These are phyloP conservation scores for Batillaria attramentaria DNA, from an alignment of 1,140 invertebrate species.

Conservation along the genomic window DNA sequence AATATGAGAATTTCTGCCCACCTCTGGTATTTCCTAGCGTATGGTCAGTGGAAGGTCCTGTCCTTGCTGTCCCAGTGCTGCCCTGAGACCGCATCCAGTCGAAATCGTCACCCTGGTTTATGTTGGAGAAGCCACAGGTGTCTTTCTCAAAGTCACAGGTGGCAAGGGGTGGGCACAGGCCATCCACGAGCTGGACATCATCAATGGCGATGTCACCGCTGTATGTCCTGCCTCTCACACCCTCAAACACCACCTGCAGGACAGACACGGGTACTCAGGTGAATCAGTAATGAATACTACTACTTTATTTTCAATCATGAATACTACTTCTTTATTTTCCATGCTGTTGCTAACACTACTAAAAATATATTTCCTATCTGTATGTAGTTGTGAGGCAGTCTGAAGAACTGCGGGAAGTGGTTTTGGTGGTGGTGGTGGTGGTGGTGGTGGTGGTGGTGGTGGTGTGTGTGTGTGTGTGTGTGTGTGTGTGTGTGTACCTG, in stretches of 20 bases:
- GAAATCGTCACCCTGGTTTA: constrained; percentile 60
- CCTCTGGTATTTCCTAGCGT: constrained; percentile 55
- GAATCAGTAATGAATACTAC: no score
- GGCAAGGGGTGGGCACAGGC: constrained; percentile 50
- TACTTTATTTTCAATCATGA: no score
- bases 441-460: no score
- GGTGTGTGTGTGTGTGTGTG: no score
- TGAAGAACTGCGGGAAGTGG: no score
- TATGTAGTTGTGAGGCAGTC: no score
- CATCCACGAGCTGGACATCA: constrained; percentile 41
- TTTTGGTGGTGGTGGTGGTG: no score
- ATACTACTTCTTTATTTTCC: no score
- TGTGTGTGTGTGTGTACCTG: no score
- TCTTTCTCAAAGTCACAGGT: constrained; percentile 66
- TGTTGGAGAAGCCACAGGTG: constrained; percentile 61
- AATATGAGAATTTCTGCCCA: background rate
- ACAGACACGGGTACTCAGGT: no score
- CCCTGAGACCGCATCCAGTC: constrained; percentile 61
- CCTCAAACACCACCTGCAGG: constrained; percentile 77
- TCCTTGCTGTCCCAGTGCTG: constrained; percentile 40
- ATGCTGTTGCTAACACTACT: no score
- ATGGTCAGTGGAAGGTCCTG: constrained; percentile 65
- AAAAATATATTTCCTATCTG: no score
- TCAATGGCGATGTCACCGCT: constrained; percentile 53
- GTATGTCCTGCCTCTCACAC: constrained; percentile 69